Base-by-base conservation (phyloP, 2,888 invertebrate genomes). In the Xestia c-nigrum region DNA sequence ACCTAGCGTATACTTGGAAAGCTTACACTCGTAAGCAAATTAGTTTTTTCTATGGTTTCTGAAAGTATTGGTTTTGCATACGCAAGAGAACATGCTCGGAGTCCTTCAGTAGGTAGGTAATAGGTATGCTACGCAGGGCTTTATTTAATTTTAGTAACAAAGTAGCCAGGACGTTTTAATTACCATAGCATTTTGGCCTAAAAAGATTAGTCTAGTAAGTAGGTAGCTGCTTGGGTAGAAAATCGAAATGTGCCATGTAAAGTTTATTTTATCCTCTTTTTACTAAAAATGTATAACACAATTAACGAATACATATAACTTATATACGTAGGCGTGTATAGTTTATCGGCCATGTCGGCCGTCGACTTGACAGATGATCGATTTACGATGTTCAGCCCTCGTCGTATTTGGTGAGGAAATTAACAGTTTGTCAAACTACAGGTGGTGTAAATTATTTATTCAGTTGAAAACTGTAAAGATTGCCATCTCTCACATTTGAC, bases 371-470 rank as follows among this genome's bases (percentile, higher is more conserved):
- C 79, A 57, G 63, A 50, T 74, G 72, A 82, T 82, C 68, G 76
- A 86, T 85, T 87, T 87, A 87, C 78, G 81, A 83, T 76, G 59
- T 55, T 71, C 78, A 74, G 64, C 78, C 63, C 65, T 59, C 40
- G 46, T 71, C 7, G 43, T 66, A 74, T 77, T 78, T 63, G 75
- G 52, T 6, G 63, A 40, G 73, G 47, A 79, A 76, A 78, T 83
- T 76, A 78, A 76, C 65, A 65, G 59, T 63, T 67, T 55, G 47
- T n/a, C n/a, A 69, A 68, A 61, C 64, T 63, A 70, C 55, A 70
- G 67, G 52, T 74, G 59, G 52, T 69, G 21, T 46, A 19, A 24
- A 43, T 9, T 55, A 16, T 63, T 57, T 19, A 24, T 63, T 55
- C 10, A 5, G 50, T 72, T 63, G 14, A 19, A 19, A 57, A 40